These are phyloP conservation scores for Astreopora myriophthalma DNA, from an alignment of 64 coral and sea anemone genomes.

Conservation along the genomic window DNA sequence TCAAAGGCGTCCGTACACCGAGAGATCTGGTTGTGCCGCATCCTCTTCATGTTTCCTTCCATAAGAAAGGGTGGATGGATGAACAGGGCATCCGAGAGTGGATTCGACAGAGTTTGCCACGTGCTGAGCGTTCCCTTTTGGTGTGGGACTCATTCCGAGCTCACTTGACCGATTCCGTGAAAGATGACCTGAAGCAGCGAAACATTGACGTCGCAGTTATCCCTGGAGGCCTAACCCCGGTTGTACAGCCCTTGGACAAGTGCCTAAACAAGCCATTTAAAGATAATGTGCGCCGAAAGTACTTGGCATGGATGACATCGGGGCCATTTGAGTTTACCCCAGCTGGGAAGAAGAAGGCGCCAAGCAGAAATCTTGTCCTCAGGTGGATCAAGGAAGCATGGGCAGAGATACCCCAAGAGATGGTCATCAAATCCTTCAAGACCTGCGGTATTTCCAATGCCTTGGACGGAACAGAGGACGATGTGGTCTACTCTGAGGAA, in stretches of 20 bases:
- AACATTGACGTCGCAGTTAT: conserved; percentile 28
- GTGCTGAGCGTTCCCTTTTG: conserved; percentile 2
- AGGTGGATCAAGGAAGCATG: conserved; percentile 15
- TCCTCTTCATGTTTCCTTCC: conserved; percentile 18
- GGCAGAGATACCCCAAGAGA: conserved; percentile 4
- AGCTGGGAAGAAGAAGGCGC: conserved; percentile 36
- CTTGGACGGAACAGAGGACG: too few species aligned
- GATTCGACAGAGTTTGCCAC: conserved; percentile 11
- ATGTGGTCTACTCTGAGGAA: too few species aligned
- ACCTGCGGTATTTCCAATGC: too few species aligned
- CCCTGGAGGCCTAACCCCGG: conserved; percentile 33
- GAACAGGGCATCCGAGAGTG: background rate
- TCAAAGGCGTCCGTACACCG: conserved; percentile 11
- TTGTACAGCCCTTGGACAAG: conserved; percentile 58
- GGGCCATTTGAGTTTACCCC: conserved; percentile 34
- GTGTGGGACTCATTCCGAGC: conserved; percentile 22
- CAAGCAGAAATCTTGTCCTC: conserved; percentile 48
- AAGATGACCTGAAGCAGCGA: conserved; percentile 34
- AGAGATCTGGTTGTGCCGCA: conserved; percentile 19
- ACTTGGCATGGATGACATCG: conserved; percentile 42
- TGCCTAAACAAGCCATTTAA: conserved; percentile 78
- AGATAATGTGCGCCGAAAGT: conserved; percentile 28
- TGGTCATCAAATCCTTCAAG: conserved; percentile 11
- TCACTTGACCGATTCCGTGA: conserved; percentile 7
- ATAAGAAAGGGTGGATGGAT: conserved; percentile 26